Conservation (phyloP, 2,113 vertebrate species). For the Menura novaehollandiae region DNA sequence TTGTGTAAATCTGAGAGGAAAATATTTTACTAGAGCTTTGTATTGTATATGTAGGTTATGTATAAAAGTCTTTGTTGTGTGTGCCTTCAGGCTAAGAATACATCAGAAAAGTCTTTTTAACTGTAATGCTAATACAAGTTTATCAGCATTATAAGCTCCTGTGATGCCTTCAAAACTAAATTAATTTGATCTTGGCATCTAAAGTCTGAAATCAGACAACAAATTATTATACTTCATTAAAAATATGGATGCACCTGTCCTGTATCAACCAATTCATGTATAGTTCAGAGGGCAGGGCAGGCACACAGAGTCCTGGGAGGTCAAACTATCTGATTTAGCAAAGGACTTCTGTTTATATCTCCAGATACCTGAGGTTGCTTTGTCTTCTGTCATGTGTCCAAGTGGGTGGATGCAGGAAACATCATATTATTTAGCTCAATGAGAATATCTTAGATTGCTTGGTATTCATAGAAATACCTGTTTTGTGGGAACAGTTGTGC, state of each 20-base stretch:
- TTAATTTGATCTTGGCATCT: background rate
- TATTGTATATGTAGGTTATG: background rate
- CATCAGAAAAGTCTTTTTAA: background rate
- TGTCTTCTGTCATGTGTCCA: background rate
- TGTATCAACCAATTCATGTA: background rate
- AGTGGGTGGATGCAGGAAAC: background rate
- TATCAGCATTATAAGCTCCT: slow-evolving; percentile 2
- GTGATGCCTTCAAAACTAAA: background rate
- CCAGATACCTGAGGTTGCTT: background rate
- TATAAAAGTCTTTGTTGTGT: background rate
- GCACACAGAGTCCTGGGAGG: background rate
- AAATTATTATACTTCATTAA: background rate
- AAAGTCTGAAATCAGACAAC: background rate
- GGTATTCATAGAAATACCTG: background rate
- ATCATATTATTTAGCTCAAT: background rate
- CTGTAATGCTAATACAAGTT: background rate
- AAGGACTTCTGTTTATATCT: background rate
- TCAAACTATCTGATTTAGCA: background rate
- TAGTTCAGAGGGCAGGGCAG: background rate
- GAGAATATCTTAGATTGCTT: background rate
- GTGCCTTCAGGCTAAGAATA: background rate
- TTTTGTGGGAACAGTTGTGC: background rate
- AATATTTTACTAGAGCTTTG: background rate
- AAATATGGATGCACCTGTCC: background rate
- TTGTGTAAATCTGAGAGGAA: background rate